phyloP scores from a whole-genome alignment of 2,888 invertebrate species.

The Punctoribates punctum region DNA sequence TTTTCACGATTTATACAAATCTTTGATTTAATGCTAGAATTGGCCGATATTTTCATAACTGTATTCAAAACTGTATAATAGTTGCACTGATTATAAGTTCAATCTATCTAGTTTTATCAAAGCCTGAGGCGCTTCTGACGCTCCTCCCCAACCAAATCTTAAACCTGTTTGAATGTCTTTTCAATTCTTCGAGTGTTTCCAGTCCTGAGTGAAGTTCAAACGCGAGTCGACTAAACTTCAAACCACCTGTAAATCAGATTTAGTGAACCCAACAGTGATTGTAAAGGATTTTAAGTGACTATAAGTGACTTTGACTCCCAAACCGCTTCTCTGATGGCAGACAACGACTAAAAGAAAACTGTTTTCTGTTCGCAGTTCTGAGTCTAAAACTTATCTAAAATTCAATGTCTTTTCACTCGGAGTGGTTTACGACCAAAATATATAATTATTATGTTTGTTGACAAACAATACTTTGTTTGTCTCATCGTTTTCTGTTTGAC shows the following conservation, averaged over 20 bases:
- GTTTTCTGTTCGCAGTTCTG: not conserved
- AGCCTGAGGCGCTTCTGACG: too few relatives aligned
- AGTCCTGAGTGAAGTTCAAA: not conserved
- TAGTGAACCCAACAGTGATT: not conserved
- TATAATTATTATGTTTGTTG: not conserved
- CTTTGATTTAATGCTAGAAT: too few relatives aligned
- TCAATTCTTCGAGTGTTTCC: not conserved
- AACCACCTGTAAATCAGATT: not conserved
- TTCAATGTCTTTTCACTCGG: not conserved
- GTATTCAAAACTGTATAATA: too few relatives aligned
- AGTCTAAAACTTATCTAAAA: not conserved
- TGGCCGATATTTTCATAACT: too few relatives aligned
- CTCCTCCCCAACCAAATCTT: too few relatives aligned
- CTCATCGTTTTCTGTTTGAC: not conserved
- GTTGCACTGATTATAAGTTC: too few relatives aligned
- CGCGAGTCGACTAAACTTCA: not conserved
- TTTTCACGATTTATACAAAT: too few relatives aligned
- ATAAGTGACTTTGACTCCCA: not conserved
- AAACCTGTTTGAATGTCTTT: too few relatives aligned
- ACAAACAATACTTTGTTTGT: not conserved
- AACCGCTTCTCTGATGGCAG: conserved; percentile 1
- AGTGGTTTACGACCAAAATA: not conserved
- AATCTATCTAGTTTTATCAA: too few relatives aligned
- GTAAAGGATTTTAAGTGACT: not conserved
- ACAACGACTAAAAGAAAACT: not conserved